Evolutionary conservation across 2,113 vertebrate species (phyloP).

Genomic region (Corythornis cristatus): DNA sequence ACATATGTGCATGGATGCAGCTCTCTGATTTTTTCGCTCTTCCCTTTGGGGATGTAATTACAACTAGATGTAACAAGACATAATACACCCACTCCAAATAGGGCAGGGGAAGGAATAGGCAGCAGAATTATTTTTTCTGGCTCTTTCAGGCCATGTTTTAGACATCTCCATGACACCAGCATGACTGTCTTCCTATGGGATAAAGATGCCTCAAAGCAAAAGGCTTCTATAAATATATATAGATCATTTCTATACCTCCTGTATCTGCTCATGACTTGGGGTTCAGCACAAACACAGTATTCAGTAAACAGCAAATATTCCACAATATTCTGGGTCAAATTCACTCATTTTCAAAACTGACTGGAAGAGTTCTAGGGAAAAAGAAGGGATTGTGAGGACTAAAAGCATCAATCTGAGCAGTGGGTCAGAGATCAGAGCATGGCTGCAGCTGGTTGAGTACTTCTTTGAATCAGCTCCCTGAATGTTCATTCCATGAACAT

Average conservation of each 20-base stretch:
- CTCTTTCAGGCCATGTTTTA: slow-evolving; percentile 17
- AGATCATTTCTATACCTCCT: too few species aligned
- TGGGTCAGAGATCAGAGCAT: not conserved
- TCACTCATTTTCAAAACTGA: not conserved
- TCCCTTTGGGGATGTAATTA: not conserved
- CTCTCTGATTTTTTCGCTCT: not conserved
- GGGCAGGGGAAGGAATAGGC: not conserved
- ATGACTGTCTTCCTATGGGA: slow-evolving; percentile 54
- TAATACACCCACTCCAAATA: not conserved
- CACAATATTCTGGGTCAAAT: not conserved
- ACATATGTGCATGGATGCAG: accelerated
- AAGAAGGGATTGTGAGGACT: not conserved
- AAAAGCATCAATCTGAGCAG: not conserved
- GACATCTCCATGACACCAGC: not conserved
- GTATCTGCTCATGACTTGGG: not conserved
- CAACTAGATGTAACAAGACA: not conserved
- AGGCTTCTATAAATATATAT: not conserved
- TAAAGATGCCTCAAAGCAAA: slow-evolving; percentile 7
- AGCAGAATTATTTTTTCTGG: slow-evolving; percentile 18
- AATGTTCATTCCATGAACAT: not conserved
- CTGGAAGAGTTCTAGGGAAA: not conserved
- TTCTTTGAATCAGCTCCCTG: not conserved
- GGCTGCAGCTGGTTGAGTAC: not conserved
- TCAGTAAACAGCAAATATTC: not conserved
- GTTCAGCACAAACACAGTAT: not conserved